These are phyloP conservation scores for Metopolophium dirhodum DNA, from an alignment of 1,140 invertebrate species.

Conservation along the genomic window DNA sequence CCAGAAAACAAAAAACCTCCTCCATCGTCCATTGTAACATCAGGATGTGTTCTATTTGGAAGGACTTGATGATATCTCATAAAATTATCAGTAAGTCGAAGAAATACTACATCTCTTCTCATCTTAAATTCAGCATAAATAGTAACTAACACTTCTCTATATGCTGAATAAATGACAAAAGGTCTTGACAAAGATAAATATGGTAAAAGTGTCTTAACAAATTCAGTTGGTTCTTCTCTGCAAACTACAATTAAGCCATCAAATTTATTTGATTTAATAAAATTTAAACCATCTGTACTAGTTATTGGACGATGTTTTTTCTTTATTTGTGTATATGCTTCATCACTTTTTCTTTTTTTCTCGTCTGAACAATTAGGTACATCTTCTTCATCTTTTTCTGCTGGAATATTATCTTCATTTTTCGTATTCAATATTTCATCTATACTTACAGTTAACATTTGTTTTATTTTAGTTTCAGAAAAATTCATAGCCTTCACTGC, in stretches of 20 bases:
- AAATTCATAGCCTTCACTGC: conserved; percentile 81
- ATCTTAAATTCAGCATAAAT: conserved; percentile 79
- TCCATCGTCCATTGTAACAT: conserved; percentile 76
- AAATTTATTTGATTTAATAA: conserved; percentile 69
- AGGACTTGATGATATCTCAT: conserved; percentile 88
- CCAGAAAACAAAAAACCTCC: conserved; percentile 80
- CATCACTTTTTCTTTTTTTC: conserved; percentile 60
- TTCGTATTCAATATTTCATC: conserved; percentile 24
- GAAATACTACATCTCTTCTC: conserved; percentile 71
- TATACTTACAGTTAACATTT: conserved; percentile 73
- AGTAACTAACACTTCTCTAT: conserved; percentile 82
- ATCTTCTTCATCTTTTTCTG: conserved; percentile 52
- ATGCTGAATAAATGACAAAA: conserved; percentile 82
- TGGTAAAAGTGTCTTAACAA: conserved; percentile 75
- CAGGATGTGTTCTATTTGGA: conserved; percentile 82
- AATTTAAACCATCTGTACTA: conserved; percentile 64
- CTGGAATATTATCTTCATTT: neutral
- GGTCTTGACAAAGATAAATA: conserved; percentile 80
- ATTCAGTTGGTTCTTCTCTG: conserved; percentile 84
- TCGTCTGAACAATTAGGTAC: conserved; percentile 56
- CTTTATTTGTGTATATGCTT: conserved; percentile 50
- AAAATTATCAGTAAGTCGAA: conserved; percentile 85
- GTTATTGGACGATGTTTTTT: conserved; percentile 39
- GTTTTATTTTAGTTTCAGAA: conserved; percentile 69
- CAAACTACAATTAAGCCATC: conserved; percentile 81